phyloP scores from a whole-genome alignment of 2,797 vertebrate genomes.

The Garrulus glandarius region DNA sequence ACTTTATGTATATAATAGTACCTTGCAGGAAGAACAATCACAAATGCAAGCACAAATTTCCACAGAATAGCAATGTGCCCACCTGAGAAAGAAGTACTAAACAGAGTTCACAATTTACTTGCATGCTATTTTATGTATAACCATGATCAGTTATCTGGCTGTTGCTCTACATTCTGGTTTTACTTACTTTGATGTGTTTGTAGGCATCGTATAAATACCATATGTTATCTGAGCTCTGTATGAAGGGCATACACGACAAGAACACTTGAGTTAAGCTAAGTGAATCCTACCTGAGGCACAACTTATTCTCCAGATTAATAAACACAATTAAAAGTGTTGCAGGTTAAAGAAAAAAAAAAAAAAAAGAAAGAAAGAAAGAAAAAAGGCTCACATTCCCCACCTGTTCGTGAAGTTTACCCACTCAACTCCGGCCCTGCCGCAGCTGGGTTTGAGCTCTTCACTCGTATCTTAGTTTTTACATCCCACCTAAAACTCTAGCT shows the following conservation, averaged over 20 bases:
- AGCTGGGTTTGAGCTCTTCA: not conserved
- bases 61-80: not conserved
- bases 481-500: not conserved
- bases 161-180: not conserved
- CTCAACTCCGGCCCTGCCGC: fast-evolving
- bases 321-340: not conserved
- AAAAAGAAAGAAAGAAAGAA: fast-evolving
- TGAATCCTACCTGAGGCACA: not conserved
- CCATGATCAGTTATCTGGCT: not conserved
- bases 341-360: too few species aligned
- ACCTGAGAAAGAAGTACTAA: not conserved
- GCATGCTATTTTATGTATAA: not conserved
- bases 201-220: fast-evolving
- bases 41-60: not conserved
- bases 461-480: fast-evolving
- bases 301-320: not conserved
- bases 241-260: fast-evolving
- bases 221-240: fast-evolving
- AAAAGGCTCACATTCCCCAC: too few species aligned
- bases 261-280: not conserved
- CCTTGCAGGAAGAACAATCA: not conserved
- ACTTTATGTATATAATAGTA: not conserved
- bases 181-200: not conserved
- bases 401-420: not conserved
- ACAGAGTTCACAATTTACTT: not conserved